Evolutionary conservation across 2,113 vertebrate genomes (phyloP).

Genomic region (Malurus melanocephalus): DNA sequence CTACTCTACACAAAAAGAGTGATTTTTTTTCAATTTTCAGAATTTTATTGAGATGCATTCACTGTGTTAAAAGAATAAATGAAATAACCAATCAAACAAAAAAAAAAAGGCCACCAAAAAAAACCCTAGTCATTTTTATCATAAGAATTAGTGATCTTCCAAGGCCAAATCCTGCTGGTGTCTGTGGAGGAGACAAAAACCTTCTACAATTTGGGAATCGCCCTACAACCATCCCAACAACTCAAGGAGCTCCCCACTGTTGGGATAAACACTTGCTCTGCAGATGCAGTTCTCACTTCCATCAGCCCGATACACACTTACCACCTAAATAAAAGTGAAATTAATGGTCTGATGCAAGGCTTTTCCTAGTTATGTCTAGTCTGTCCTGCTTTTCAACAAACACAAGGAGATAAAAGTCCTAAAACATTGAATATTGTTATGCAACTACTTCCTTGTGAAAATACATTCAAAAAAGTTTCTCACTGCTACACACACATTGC

Average conservation of each 20-base stretch:
- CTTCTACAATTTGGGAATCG: neutral
- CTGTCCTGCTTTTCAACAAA: neutral
- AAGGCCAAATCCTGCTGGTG: neutral
- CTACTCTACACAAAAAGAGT: neutral
- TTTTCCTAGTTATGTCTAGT: neutral
- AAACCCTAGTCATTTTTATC: neutral
- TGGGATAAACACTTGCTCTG: neutral
- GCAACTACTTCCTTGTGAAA: neutral
- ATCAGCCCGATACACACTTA: neutral
- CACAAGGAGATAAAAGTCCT: neutral
- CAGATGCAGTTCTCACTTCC: neutral
- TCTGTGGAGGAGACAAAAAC: neutral
- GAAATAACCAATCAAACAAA: neutral
- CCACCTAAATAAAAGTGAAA: neutral
- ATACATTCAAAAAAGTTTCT: neutral
- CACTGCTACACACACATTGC: neutral
- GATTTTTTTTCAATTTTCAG: neutral
- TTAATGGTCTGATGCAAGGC: neutral
- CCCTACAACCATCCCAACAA: neutral
- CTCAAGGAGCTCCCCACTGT: neutral
- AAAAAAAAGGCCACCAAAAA: neutral
- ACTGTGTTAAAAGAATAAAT: neutral
- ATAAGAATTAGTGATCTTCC: neutral
- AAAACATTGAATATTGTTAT: neutral
- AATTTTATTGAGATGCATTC: neutral